phyloP scores from a whole-genome alignment of 2,113 vertebrate genomes.

The Myrmecobius fasciatus region DNA sequence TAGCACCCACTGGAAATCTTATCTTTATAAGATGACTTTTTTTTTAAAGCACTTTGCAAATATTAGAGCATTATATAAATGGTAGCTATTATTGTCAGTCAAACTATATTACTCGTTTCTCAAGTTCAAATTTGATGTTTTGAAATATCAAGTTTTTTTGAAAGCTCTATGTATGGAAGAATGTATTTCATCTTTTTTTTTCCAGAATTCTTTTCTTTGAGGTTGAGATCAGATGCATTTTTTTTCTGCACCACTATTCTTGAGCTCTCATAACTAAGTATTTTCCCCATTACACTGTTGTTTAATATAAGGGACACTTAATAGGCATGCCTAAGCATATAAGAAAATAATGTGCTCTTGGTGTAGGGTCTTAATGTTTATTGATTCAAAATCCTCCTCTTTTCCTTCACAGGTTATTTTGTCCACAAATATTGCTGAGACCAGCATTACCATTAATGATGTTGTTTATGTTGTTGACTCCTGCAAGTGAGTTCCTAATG shows the following conservation, averaged over 20 bases:
- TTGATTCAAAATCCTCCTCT: neutral
- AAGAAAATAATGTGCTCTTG: neutral
- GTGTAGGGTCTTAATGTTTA: conserved; percentile 5
- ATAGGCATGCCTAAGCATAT: neutral
- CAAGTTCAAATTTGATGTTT: neutral
- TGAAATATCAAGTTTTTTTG: neutral
- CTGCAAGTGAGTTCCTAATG: conserved; percentile 92
- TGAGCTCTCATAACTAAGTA: neutral
- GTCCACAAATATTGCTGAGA: conserved; percentile 98
- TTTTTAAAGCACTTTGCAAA: neutral
- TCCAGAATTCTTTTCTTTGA: neutral
- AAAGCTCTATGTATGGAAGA: neutral
- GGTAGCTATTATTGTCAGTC: neutral
- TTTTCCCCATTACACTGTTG: neutral
- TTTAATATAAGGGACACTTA: neutral
- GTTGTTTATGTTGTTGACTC: conserved; percentile 98
- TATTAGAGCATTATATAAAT: neutral
- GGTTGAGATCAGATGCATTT: neutral
- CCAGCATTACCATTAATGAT: conserved; percentile 98
- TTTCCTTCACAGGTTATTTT: conserved; percentile 91
- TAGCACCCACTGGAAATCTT: too few relatives aligned
- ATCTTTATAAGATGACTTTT: neutral
- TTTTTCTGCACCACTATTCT: neutral
- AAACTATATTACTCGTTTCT: neutral
- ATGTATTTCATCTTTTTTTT: neutral